Conservation (phyloP, 2,797 vertebrate genomes). For the Mormyrops boulengeri region DNA sequence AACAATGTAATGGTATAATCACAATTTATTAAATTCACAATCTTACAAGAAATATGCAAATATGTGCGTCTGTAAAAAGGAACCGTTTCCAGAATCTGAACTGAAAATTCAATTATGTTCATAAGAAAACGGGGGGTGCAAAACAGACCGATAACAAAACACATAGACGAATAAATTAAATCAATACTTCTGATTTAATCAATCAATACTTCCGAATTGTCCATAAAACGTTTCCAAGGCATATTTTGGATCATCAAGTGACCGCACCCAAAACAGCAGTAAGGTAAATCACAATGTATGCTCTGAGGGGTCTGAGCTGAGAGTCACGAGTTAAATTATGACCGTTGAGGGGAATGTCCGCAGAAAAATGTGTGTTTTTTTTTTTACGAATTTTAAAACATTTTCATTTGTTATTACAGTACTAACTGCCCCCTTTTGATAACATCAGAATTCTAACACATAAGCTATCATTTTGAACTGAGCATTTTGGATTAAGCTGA, state of each 20-base stretch:
- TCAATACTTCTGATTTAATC: neutral
- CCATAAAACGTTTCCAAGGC: neutral
- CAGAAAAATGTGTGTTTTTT: neutral
- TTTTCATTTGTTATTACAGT: neutral
- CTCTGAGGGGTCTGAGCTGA: neutral
- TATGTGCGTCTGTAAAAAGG: neutral
- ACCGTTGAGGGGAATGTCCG: neutral
- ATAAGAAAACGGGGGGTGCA: neutral
- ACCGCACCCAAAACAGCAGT: neutral
- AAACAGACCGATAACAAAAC: neutral
- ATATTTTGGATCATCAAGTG: neutral
- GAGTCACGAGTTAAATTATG: neutral
- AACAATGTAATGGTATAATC: constrained; percentile 31
- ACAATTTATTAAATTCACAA: constrained; percentile 48
- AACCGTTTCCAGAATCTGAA: neutral
- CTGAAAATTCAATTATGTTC: neutral
- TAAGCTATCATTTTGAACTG: neutral
- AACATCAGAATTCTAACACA: neutral
- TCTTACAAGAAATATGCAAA: constrained; percentile 32
- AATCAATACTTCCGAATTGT: neutral
- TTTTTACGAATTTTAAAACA: neutral
- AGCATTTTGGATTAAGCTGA: neutral
- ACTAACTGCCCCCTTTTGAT: neutral
- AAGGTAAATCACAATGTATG: neutral
- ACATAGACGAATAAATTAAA: neutral